A percentile compares a stretch with the other conserved stretches of the same genome.
Conservation (phyloP, 1,140 invertebrate genomes). For the Bombus picipes region DNA sequence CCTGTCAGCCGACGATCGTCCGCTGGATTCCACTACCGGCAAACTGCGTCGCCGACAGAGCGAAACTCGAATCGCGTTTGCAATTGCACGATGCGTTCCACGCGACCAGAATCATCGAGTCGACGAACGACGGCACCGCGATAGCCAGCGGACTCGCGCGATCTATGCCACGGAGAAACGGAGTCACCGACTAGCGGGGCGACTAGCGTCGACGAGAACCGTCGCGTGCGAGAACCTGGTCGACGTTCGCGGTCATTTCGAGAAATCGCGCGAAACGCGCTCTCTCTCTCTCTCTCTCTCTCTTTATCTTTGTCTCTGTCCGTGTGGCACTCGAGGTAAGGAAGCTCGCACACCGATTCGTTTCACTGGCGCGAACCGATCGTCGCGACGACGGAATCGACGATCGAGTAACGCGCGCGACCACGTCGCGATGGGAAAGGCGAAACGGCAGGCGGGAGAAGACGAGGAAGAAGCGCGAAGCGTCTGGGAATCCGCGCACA, state of each 20-base stretch:
- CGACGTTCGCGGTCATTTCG: neutral
- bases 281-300: no score
- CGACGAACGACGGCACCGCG: neutral
- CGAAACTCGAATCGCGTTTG: neutral
- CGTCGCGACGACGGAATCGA: no score
- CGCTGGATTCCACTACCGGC: neutral
- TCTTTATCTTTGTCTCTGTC: accelerated
- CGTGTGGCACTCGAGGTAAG: no score
- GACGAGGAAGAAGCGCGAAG: neutral
- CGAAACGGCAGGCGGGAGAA: no score
- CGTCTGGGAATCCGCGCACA: neutral
- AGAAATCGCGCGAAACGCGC: neutral
- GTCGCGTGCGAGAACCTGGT: neutral
- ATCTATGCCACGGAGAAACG: neutral
- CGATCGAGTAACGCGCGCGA: neutral
- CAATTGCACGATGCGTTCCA: neutral
- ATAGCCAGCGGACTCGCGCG: neutral
- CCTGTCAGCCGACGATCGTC: no score
- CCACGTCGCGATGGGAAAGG: neutral
- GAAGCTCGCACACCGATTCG: no score
- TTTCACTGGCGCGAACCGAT: no score
- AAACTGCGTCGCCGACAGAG: neutral
- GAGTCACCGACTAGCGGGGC: neutral
- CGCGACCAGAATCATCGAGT: neutral
- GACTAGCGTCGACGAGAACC: neutral